Conservation (phyloP, 2,797 vertebrate genomes). For the Psittacula derbiana region DNA sequence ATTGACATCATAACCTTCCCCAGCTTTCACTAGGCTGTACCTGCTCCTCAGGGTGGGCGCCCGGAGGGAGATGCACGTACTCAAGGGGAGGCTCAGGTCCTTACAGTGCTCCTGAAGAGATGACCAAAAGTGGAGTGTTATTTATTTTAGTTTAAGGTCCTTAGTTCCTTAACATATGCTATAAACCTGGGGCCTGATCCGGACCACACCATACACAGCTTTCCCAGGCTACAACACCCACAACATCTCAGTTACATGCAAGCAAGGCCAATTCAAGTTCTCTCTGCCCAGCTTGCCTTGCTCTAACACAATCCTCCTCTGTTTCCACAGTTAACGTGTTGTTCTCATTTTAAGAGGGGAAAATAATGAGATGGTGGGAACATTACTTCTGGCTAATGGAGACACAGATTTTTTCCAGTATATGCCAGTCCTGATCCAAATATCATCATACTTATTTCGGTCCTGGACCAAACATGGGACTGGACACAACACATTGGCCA, state of each 20-base stretch:
- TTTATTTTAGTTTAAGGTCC: neutral
- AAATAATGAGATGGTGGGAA: slow-evolving; percentile 37
- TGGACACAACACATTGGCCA: slow-evolving; percentile 26
- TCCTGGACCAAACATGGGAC: slow-evolving; percentile 48
- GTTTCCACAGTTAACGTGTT: slow-evolving; percentile 15
- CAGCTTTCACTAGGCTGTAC: neutral
- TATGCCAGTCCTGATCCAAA: slow-evolving; percentile 71
- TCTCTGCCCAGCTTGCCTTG: neutral
- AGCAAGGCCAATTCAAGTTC: neutral
- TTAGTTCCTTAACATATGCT: neutral
- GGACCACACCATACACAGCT: neutral
- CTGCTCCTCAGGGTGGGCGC: fast-evolving
- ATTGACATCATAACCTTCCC: neutral
- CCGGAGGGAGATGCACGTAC: neutral
- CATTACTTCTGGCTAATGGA: slow-evolving; percentile 10
- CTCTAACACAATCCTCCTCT: slow-evolving; percentile 3
- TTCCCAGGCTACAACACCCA: neutral
- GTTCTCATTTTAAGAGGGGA: slow-evolving; percentile 54
- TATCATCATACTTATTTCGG: slow-evolving; percentile 60
- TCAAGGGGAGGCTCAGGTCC: neutral
- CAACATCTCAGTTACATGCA: neutral
- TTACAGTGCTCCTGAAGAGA: neutral
- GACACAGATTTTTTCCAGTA: slow-evolving; percentile 59
- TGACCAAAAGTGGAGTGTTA: neutral
- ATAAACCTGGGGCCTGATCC: neutral